These are phyloP conservation scores for Redunca redunca DNA, from an alignment of 2,113 vertebrate genomes.

Conservation along the genomic window DNA sequence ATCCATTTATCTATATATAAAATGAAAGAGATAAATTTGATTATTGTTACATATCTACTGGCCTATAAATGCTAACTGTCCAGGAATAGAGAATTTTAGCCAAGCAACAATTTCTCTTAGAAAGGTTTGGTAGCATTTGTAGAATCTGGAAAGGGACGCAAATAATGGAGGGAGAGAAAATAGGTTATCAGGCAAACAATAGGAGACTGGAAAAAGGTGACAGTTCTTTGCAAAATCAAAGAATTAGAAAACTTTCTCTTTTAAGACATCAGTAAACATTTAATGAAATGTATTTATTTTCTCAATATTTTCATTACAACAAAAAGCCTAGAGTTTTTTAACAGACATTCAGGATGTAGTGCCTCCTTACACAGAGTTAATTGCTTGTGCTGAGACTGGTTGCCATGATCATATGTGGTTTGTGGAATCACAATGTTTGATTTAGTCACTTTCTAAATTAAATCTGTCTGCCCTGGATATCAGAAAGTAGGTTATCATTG, in stretches of 20 bases:
- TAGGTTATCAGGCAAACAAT: background rate
- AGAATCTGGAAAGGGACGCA: background rate
- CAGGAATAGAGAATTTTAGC: background rate
- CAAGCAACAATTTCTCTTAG: background rate
- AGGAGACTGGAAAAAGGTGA: background rate
- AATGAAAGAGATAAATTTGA: background rate
- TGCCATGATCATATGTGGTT: background rate
- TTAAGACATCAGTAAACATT: background rate
- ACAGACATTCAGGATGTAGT: background rate
- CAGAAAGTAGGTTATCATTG: constrained; percentile 37
- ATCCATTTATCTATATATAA: background rate
- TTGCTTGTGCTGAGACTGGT: background rate
- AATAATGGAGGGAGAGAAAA: background rate
- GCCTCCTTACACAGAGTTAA: background rate
- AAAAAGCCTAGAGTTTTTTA: background rate
- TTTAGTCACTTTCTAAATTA: constrained; percentile 56
- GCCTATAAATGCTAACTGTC: background rate
- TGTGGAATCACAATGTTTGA: constrained; percentile 8
- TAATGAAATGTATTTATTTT: background rate
- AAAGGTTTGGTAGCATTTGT: background rate
- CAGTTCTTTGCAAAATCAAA: background rate
- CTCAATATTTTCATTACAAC: background rate
- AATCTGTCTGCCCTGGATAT: constrained; percentile 39
- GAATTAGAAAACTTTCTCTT: background rate
- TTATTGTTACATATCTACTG: background rate